Base-by-base conservation (phyloP, 2,888 invertebrate genomes). In the Hylaea fasciaria region DNA sequence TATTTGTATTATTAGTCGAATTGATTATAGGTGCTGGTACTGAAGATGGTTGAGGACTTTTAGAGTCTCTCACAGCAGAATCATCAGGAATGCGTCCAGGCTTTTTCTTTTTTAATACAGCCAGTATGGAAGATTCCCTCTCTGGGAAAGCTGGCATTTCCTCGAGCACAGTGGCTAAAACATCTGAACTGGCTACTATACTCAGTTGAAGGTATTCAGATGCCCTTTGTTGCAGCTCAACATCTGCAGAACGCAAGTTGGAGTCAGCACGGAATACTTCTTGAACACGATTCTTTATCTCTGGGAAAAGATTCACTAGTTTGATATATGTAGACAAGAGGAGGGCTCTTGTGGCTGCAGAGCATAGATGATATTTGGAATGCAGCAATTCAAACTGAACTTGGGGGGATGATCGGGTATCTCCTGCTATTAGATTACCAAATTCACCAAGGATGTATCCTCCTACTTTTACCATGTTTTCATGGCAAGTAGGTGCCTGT, bases 81-180 rank as follows among this genome's bases (percentile, higher is more conserved):
- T 96, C 96, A 86, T 98, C 98, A 54, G 98, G 97, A 68, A 98
- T 96, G 65, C 98, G 95, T 0, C 98, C 98, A 0, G 99, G 99
- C 82, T 99, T 98, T 92, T 99, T 99, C 93, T 99, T 99, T 92
- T 99, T 99, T 77, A 99, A 93, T 69, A 99, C 99, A 53, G 98
- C 98, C 71, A 99, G 93, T 77, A 99, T 98, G 12, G 98, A 98
- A 64, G 98, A 99, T 90, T 99, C 99, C 71, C 99, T 94, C 90
- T 99, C 99, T 4, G 99, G 98, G 92, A 99, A 99, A 52, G 99
- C 99, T 66, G 99, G 99, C 99, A 99, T 99, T 93, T 99, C 99
- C 93, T 99, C 99, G 71, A 99, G 92, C 51, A 99, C 99, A 52
- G 99, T 99, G 22, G 99, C 99, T 94, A 99, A 92, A 60, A 99